Base-by-base conservation (phyloP, 2,888 invertebrate genomes). In the Ophion ventricosus region DNA sequence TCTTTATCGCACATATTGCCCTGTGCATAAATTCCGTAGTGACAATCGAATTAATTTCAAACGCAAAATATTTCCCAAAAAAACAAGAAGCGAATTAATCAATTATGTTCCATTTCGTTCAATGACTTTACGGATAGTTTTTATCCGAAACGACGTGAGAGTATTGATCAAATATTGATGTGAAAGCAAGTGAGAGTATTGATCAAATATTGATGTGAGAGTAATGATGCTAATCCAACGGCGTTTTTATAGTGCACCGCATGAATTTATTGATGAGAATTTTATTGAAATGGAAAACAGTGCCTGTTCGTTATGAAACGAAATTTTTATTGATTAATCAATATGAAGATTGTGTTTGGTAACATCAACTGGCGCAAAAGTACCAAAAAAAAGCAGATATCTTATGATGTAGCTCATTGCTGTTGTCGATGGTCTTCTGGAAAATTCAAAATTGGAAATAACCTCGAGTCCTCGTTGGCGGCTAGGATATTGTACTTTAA, bases 1-100 rank as follows among this genome's bases (percentile, higher is more conserved):
- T 57, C 43, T 57, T 76, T 26, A 20, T 26, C 26, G 25, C n/a
- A 29, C 54, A 67, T 64, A 29, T n/a, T n/a, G n/a, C n/a, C n/a
- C n/a, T n/a, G n/a, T n/a, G n/a, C n/a, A n/a, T n/a, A n/a, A n/a
- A n/a, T n/a, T n/a, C n/a, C n/a, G n/a, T n/a, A n/a, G n/a, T n/a
- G n/a, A n/a, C n/a, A n/a, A n/a, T n/a, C n/a, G n/a, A n/a, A n/a
- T n/a, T n/a, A n/a, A n/a, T n/a, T n/a, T n/a, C n/a, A n/a, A n/a
- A n/a, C n/a, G n/a, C n/a, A n/a, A n/a, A n/a, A n/a, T n/a, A n/a
- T n/a, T n/a, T n/a, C n/a, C n/a, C n/a, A n/a, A n/a, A n/a, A n/a
- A n/a, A n/a, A n/a, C n/a, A n/a, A n/a, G n/a, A n/a, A n/a, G n/a
- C n/a, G n/a, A n/a, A n/a, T n/a, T n/a, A n/a, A n/a, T n/a, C n/a